Percentiles rank a stretch among this genome's conserved stretches.
phyloP scores from a whole-genome alignment of 1,140 invertebrate species.

The Dendrolimus punctatus region DNA sequence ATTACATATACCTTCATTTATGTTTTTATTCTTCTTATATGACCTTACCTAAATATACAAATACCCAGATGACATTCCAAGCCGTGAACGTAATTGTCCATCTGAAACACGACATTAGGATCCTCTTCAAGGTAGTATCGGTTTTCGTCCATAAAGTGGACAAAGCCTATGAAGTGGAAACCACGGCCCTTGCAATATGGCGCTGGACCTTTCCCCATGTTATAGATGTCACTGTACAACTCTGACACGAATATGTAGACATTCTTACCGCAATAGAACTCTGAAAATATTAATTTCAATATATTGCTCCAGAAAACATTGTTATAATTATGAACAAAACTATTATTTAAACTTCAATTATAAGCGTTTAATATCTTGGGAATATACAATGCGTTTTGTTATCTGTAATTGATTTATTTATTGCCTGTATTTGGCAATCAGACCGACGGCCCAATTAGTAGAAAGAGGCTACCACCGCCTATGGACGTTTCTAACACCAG shows the following conservation, averaged over 20 bases:
- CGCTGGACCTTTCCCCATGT: constrained; percentile 43
- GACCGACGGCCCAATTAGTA: no score
- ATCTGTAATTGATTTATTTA: no score
- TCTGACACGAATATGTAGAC: constrained; percentile 54
- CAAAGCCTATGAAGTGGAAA: constrained; percentile 53
- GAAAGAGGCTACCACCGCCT: no score
- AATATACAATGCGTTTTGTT: no score
- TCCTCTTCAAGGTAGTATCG: constrained; percentile 60
- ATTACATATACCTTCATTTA: no score
- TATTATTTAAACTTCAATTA: no score
- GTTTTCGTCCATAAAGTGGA: constrained; percentile 52
- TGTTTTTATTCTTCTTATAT: not conserved
- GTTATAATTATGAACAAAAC: no score
- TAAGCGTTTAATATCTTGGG: no score
- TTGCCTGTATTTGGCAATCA: no score
- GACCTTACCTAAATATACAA: constrained; percentile 52
- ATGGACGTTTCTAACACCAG: no score
- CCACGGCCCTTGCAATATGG: constrained; percentile 55
- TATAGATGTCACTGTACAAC: constrained; percentile 54
- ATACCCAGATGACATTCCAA: constrained; percentile 54
- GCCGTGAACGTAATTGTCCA: constrained; percentile 55
- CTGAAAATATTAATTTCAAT: constrained; percentile 10
- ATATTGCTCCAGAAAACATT: no score
- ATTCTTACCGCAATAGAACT: constrained; percentile 59
- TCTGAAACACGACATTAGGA: constrained; percentile 50